Base-by-base conservation (phyloP, 1,140 invertebrate species). In the Trachymyrmex septentrionalis region DNA sequence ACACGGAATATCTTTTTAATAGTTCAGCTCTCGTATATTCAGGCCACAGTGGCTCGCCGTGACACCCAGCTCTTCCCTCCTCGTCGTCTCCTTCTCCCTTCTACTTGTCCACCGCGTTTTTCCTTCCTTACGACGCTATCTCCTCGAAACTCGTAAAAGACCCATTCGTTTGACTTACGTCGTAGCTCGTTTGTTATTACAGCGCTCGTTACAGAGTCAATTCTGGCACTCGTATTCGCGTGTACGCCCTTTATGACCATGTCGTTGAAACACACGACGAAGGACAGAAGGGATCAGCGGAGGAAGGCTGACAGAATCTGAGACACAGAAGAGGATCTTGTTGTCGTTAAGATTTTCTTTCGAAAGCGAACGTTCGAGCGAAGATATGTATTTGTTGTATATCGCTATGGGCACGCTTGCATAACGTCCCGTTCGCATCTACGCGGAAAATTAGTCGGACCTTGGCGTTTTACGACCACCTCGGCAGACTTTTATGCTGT, bases 101-200 rank as follows among this genome's bases (percentile, higher is more conserved):
- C 48, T 72, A 44, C 34, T 14, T 21, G 38, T 81, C 50, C 71
- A 48, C n/a, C 53, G 16, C 30, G 16, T 80, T 69, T 86, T 55
- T 73, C 67, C 27, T 14, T 82, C 55, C 89, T 87, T 57, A 64
- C 57, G 71, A 63, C 81, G 50, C 76, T 85, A 89, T 91, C 90
- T 90, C 80, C 87, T 48, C 77, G 85, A 90, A 87, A 88, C 92
- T 93, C 92, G 90, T 93, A 93, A 93, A 93, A 93, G 86, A 89
- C 81, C 91, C 90, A 92, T 93, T 92, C 91, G 87, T 93, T 93
- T 92, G 92, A 93, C 92, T 93, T 92, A 92, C 89, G 90, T 88
- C 88, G 80, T 87, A 71, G 91, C 88, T 77, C 90, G 81, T 92
- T 92, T 91, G 91, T 92, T 92, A 93, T 92, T 92, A 91, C 90